phyloP scores from a whole-genome alignment of 2,113 vertebrate species.

The Rana temporaria region DNA sequence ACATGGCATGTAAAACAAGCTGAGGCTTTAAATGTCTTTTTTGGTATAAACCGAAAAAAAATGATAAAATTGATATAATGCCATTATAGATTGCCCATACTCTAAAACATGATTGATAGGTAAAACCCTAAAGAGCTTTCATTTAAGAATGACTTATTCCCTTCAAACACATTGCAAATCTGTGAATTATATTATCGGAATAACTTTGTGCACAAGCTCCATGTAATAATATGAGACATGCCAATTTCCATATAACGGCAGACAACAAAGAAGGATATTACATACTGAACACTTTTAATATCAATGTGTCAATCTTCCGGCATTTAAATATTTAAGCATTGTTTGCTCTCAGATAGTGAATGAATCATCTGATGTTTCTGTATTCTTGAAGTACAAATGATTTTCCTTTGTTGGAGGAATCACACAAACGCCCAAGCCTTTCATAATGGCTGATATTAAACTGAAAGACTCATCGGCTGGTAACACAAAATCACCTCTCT shows the following conservation, averaged over 20 bases:
- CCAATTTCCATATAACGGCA: not conserved
- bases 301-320: conserved; percentile 40
- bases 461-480: not conserved
- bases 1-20: no score
- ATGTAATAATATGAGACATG: not conserved
- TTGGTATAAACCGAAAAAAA: no score
- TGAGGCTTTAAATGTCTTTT: no score
- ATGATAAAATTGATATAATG: no score
- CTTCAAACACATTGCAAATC: no score
- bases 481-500: not conserved
- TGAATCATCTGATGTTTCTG: conserved; percentile 39
- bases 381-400: conserved; percentile 43
- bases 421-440: conserved; percentile 6
- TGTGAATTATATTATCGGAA: no score
- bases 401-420: conserved; percentile 23
- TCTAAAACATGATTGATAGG: no score
- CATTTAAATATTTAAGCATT: conserved; percentile 49
- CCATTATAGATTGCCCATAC: no score
- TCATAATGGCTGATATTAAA: conserved; percentile 41
- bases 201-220: not conserved
- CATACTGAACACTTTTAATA: conserved; percentile 22
- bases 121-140: not conserved
- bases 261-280: conserved; percentile 23
- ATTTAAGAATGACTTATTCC: no score
- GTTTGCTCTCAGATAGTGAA: conserved; percentile 30